Evolutionary conservation across 2,888 invertebrate species (phyloP).

Genomic region (Oxystoma pomonae): DNA sequence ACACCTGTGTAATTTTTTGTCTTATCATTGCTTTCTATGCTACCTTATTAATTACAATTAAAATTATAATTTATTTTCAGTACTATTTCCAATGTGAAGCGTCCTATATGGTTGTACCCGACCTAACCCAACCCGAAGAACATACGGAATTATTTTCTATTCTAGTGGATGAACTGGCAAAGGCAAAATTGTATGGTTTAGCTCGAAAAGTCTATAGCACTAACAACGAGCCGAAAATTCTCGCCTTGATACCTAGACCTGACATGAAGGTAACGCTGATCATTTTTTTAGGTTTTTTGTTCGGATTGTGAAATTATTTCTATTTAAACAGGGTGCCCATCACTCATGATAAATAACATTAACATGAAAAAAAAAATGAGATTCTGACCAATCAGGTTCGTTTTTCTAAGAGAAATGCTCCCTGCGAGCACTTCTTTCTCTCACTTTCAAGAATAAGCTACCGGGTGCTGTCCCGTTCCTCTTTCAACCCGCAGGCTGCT

Average conservation of each 20-base stretch:
- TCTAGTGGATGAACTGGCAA: conserved; percentile 22
- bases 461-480: too few relatives aligned
- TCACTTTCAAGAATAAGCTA: too few relatives aligned
- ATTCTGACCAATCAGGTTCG: too few relatives aligned
- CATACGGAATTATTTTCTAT: conserved; percentile 22
- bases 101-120: conserved; percentile 24
- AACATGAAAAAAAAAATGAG: too few relatives aligned
- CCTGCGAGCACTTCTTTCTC: too few relatives aligned
- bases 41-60: neutral
- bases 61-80: conserved; percentile 14
- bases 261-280: conserved; percentile 4
- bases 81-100: conserved; percentile 22
- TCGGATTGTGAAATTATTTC: too few relatives aligned
- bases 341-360: too few relatives aligned
- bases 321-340: too few relatives aligned
- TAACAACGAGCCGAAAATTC: conserved; percentile 25
- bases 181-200: conserved; percentile 24
- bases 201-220: conserved; percentile 25
- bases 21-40: too few relatives aligned
- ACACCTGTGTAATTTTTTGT: conserved; percentile 3
- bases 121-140: conserved; percentile 14
- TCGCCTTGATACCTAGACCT: conserved; percentile 25
- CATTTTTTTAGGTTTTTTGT: too few relatives aligned
- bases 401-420: too few relatives aligned
- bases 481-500: too few relatives aligned